Percentiles rank a stretch among this genome's conserved stretches.
Evolutionary conservation across 2,113 vertebrate species (phyloP).

Genomic region (Porphyrio hochstetteri): DNA sequence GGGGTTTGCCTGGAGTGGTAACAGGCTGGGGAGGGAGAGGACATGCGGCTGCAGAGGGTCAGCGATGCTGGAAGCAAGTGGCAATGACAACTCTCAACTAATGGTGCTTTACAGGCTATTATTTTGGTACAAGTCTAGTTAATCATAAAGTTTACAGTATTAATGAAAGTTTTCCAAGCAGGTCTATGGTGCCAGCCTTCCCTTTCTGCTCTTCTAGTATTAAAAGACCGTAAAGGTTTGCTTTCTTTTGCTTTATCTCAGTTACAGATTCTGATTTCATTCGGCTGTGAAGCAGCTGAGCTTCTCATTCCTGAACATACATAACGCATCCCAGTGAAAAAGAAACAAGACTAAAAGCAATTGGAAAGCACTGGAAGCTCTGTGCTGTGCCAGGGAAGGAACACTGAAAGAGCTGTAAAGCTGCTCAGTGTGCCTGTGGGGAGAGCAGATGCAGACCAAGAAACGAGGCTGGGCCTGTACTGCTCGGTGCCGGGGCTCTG

Average conservation of each 20-base stretch:
- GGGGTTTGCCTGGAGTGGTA: neutral
- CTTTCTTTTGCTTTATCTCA: neutral
- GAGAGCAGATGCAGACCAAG: neutral
- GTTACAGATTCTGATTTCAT: neutral
- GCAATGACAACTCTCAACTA: neutral
- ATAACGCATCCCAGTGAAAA: neutral
- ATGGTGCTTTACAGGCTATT: no score
- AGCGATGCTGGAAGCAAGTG: neutral
- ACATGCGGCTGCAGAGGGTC: neutral
- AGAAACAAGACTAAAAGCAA: neutral
- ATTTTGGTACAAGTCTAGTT: neutral
- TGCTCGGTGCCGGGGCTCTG: neutral
- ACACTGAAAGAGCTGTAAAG: neutral
- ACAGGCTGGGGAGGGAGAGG: neutral
- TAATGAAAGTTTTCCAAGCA: neutral
- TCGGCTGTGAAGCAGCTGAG: neutral
- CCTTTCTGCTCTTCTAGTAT: neutral
- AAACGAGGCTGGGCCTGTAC: neutral
- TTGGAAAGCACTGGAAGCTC: neutral
- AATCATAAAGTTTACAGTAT: neutral
- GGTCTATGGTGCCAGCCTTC: neutral
- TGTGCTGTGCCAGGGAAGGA: neutral
- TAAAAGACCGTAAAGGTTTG: neutral
- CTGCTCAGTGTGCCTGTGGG: neutral
- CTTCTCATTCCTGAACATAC: neutral